Evolutionary conservation across 1,140 invertebrate genomes (phyloP), one percentile per base, ranked within the genome.

Genomic region (Lucilia sericata): DNA sequence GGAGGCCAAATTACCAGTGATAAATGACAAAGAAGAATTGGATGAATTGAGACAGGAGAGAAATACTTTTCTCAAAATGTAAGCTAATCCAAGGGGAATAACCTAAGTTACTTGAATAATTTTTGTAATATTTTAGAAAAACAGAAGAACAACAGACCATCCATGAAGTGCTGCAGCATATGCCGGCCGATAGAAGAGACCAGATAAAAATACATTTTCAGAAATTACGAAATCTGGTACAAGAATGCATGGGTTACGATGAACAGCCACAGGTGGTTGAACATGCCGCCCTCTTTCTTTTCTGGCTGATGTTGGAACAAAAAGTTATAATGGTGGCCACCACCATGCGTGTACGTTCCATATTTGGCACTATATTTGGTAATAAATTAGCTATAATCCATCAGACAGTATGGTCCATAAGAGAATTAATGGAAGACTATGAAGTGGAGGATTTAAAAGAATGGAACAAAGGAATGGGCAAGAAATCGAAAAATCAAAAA

Each of bases 211-310:
- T 88, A 47, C 87, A 90, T 13, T 83, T 90, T 14, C 86, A 90
- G 9, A 90, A 90, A 60, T 83, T 90, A 65, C 87, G 89, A 10
- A 90, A 88, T 78, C 51, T 90, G 5, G 89, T 90, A 2, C 87
- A 88, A 85, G 89, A 90, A 82, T 89, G 87, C 78, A 89, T 90
- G 89, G 89, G 89, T 30, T 90, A 90, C 78, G 89, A 90, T 83
- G 89, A 90, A 82, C 86, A 90, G 85, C 89, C 88, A 70, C 85
- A 90, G 83, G 89, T 90, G 74, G 89, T 90, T 8, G 89, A 90
- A 36, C 89, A 90, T 85, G 89, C 89, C 0, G 82, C 89, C 0
- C 84, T 90, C 0, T 90, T 86, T 82, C 85, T 90, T 0, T 90
- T 90, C 42, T 90, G 89, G 89, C 84, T 90, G 75, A 81, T 90